Percentiles rank a stretch among this genome's conserved stretches.
phyloP scores from a whole-genome alignment of 2,888 invertebrate species.

The Unio delphinus region DNA sequence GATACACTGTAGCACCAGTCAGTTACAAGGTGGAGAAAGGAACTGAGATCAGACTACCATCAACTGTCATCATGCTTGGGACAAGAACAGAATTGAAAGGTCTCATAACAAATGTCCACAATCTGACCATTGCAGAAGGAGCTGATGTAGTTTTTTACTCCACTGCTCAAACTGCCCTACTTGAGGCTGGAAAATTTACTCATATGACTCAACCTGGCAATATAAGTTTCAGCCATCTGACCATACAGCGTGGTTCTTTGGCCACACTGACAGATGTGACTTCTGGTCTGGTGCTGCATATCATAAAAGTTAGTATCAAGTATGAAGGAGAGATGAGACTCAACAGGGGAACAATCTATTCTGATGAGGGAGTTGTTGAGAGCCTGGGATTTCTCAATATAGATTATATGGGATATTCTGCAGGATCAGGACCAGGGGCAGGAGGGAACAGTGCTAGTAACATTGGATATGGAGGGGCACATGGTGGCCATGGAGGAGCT shows the following conservation, averaged over 20 bases:
- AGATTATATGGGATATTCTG: conserved; percentile 37
- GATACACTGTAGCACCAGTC: conserved; percentile 59
- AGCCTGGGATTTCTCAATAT: conserved; percentile 42
- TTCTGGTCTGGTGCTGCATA: conserved; percentile 29
- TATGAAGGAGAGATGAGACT: conserved; percentile 48
- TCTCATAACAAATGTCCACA: conserved; percentile 51
- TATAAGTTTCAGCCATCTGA: conserved; percentile 43
- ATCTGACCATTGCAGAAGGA: conserved; percentile 54
- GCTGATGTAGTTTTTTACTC: conserved; percentile 43
- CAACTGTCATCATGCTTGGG: conserved; percentile 49
- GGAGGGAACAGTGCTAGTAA: conserved; percentile 33
- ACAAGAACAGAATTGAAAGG: conserved; percentile 49
- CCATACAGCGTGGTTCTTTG: conserved; percentile 50
- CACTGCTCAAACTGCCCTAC: conserved; percentile 52
- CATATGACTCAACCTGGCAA: conserved; percentile 49
- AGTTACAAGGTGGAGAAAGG: conserved; percentile 48
- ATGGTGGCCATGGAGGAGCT: conserved; percentile 61
- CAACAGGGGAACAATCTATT: conserved; percentile 46
- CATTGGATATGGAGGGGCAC: conserved; percentile 50
- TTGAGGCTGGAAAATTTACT: conserved; percentile 41
- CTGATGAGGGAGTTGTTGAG: conserved; percentile 49
- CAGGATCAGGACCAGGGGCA: conserved; percentile 28
- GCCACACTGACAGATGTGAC: conserved; percentile 38
- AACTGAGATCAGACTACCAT: conserved; percentile 45
- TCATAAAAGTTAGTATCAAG: conserved; percentile 43